Conservation (phyloP, 2,888 invertebrate genomes). For the Andrena hattorfiana region DNA sequence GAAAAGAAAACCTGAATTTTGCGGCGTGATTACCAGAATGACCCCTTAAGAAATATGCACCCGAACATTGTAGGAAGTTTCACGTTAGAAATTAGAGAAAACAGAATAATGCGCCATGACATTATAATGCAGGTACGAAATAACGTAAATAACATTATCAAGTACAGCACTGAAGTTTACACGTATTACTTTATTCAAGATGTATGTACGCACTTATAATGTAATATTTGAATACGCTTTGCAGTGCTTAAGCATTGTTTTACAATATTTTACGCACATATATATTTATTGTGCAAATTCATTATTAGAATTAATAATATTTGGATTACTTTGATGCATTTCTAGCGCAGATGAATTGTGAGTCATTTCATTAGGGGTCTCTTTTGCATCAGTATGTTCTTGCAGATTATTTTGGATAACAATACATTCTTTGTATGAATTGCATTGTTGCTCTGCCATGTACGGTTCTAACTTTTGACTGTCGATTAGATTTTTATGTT, state of each 20-base stretch:
- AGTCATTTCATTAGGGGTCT: conserved; percentile 37
- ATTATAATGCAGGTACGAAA: neutral
- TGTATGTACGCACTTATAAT: conserved; percentile 5
- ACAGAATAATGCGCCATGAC: no score
- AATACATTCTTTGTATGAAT: conserved; percentile 76
- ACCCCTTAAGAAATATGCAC: no score
- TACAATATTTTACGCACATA: neutral
- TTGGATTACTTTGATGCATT: conserved; percentile 14
- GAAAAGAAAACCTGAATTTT: no score
- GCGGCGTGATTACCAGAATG: no score
- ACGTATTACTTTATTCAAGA: conserved; percentile 11
- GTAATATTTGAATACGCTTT: conserved; percentile 5
- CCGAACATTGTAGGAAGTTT: no score
- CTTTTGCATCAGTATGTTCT: conserved; percentile 57
- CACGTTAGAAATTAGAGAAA: no score
- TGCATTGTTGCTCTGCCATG: conserved; percentile 70
- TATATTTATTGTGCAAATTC: conserved; percentile 32
- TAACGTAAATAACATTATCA: neutral
- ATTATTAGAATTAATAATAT: conserved; percentile 11
- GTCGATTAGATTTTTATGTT: conserved; percentile 57
- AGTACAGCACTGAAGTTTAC: neutral
- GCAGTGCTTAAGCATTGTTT: neutral
- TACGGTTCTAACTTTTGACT: conserved; percentile 65
- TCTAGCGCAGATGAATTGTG: conserved; percentile 27
- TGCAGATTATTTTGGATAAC: conserved; percentile 71